Conservation (phyloP, 2,888 invertebrate genomes). For the Pyralis farinalis region DNA sequence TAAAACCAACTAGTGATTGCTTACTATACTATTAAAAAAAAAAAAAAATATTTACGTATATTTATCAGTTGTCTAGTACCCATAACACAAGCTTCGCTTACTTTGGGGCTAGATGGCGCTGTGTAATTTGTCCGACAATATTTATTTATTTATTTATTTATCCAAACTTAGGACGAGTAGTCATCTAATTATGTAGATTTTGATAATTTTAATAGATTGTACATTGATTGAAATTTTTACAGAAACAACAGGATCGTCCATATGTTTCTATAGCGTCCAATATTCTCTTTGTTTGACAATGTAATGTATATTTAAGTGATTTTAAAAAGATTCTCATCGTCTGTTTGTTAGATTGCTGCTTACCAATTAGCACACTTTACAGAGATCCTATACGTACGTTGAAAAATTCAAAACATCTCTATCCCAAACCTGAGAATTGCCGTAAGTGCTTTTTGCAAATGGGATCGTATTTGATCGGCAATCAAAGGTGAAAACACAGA, state of each 20-base stretch:
- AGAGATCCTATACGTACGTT: conserved; percentile 16
- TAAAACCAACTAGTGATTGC: no score
- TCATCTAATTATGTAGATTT: no score
- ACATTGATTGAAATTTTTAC: no score
- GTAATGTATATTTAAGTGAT: conserved; percentile 65
- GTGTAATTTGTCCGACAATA: no score
- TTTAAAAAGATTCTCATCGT: conserved; percentile 42
- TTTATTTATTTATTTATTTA: no score
- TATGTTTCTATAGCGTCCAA: conserved; percentile 26
- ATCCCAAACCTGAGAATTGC: conserved; percentile 33
- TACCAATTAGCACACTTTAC: conserved; percentile 52
- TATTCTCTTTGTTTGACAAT: conserved; percentile 44
- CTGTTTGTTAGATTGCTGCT: conserved; percentile 24
- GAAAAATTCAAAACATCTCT: conserved; percentile 33
- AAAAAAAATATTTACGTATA: no score
- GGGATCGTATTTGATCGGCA: conserved; percentile 39
- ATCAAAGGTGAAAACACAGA: conserved; percentile 26
- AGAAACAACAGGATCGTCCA: conserved; percentile 23
- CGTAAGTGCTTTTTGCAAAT: conserved; percentile 44
- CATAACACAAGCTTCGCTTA: no score
- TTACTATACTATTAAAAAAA: no score
- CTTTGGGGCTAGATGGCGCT: no score
- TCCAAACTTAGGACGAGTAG: no score
- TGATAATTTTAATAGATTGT: no score
- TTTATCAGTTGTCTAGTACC: no score